Conservation (phyloP, 2,888 invertebrate genomes). For the Lepidocyrtinus sp. region DNA sequence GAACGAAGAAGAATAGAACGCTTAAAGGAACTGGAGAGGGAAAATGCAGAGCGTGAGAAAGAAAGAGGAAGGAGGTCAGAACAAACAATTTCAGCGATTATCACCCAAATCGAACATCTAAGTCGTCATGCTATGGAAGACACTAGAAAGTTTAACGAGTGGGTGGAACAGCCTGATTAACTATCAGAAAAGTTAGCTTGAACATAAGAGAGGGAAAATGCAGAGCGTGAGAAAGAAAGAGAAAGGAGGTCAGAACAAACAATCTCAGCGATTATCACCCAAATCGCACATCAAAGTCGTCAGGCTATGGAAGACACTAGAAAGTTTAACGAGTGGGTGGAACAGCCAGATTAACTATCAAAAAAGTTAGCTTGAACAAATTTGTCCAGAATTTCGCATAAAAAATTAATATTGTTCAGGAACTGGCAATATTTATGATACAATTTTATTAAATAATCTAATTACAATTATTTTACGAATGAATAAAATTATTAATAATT, state of each 20-base stretch:
- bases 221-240: neutral
- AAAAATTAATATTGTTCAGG: neutral
- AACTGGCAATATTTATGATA: neutral
- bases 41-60: too few species aligned
- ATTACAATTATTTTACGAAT: neutral
- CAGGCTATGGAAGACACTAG: neutral
- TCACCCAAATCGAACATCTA: too few species aligned
- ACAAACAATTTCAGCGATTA: neutral
- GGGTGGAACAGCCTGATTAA: neutral
- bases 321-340: constrained; percentile 22
- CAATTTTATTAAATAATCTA: neutral
- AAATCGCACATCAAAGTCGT: neutral
- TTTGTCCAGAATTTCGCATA: neutral
- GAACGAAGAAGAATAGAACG: too few species aligned
- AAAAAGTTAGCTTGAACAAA: neutral
- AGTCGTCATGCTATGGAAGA: neutral
- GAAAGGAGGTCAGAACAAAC: neutral
- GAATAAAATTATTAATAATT: neutral
- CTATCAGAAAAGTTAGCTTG: neutral
- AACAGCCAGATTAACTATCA: constrained; percentile 20
- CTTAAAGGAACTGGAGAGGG: too few species aligned
- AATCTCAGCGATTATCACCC: neutral
- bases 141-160: neutral
- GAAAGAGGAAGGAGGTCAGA: neutral
- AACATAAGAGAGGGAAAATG: neutral